A percentile compares a stretch with the other conserved stretches of the same genome.
These are phyloP conservation scores for Drosophila kepulauana DNA, from an alignment of 1,140 invertebrate species.

Conservation along the genomic window DNA sequence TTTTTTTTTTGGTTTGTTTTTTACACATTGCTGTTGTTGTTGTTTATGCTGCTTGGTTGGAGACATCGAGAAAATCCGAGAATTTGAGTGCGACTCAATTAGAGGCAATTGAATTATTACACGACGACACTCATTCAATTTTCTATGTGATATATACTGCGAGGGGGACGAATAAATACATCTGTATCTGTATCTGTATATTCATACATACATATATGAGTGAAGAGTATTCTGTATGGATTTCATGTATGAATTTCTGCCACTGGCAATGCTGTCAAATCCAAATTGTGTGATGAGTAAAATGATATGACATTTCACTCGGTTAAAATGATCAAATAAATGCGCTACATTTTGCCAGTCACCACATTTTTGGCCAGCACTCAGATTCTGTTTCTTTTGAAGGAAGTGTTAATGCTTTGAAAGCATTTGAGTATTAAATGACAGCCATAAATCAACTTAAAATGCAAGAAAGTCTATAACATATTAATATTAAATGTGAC, in stretches of 20 bases:
- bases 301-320: slow-evolving; percentile 35
- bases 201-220: background rate
- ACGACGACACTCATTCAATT: slow-evolving; percentile 81
- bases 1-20: slow-evolving; percentile 7
- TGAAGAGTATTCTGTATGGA: background rate
- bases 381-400: background rate
- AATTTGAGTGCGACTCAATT: slow-evolving; percentile 74
- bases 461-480: too few species aligned
- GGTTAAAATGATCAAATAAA: slow-evolving; percentile 17
- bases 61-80: slow-evolving; percentile 68
- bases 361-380: background rate
- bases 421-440: too few species aligned
- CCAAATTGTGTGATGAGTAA: slow-evolving; percentile 57
- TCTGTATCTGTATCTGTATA: background rate
- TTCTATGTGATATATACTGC: slow-evolving; percentile 41
- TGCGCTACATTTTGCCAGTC: slow-evolving; percentile 20
- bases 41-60: slow-evolving; percentile 33
- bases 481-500: too few species aligned
- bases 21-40: slow-evolving; percentile 9
- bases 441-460: too few species aligned
- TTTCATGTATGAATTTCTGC: slow-evolving; percentile 32
- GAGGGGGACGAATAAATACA: slow-evolving; percentile 5
- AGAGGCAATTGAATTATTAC: slow-evolving; percentile 81
- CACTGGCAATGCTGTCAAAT: slow-evolving; percentile 45
- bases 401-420: too few species aligned